Conservation (phyloP, 2,797 vertebrate species). For the Ataeniobius toweri region DNA sequence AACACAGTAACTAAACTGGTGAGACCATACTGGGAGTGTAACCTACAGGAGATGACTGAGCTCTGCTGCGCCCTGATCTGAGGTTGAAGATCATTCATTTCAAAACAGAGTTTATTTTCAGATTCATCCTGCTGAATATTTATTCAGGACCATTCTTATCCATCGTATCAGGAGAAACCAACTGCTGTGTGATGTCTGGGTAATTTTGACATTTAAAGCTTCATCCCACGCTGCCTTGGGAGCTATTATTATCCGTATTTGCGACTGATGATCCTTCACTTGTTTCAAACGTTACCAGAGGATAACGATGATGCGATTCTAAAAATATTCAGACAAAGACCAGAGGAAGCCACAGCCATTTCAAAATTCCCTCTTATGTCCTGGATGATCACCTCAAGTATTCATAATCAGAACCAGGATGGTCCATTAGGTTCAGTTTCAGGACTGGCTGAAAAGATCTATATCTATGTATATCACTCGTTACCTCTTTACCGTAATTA, state of each 20-base stretch:
- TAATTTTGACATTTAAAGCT: neutral
- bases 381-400: slow-evolving; percentile 17
- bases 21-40: neutral
- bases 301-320: neutral
- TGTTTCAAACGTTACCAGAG: neutral
- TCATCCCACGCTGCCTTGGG: neutral
- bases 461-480: slow-evolving; percentile 16
- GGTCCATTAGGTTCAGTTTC: slow-evolving; percentile 30
- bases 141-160: too few species aligned
- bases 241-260: neutral
- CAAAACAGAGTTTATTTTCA: neutral
- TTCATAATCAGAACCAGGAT: slow-evolving; percentile 19
- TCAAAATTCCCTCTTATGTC: slow-evolving; percentile 10
- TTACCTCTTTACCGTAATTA: slow-evolving; percentile 11
- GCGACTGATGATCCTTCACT: neutral
- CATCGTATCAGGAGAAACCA: neutral
- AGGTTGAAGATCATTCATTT: neutral
- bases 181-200: neutral
- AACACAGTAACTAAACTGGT: neutral
- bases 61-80: neutral
- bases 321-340: neutral
- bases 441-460: slow-evolving; percentile 12
- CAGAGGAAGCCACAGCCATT: slow-evolving; percentile 18
- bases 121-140: neutral
- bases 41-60: neutral